A percentile compares a stretch with the other conserved stretches of the same genome.
These are phyloP conservation scores for Drosophila tripunctata DNA, from an alignment of 2,888 invertebrate species.

Conservation along the genomic window DNA sequence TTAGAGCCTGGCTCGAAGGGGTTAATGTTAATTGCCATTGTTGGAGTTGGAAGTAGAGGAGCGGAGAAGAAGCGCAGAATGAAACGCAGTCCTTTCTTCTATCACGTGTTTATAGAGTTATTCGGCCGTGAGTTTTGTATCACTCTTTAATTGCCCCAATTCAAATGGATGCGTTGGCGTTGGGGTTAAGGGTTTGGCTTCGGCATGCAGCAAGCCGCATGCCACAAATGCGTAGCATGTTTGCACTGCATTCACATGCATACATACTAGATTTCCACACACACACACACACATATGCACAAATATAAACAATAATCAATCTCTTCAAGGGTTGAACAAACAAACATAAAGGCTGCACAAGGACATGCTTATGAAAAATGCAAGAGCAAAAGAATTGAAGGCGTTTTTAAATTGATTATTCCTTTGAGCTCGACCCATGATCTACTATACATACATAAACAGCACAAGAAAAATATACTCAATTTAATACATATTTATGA, in stretches of 20 bases:
- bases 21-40: conserved; percentile 70
- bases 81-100: conserved; percentile 27
- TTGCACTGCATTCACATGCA: conserved; percentile 70
- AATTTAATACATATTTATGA: conserved; percentile 78
- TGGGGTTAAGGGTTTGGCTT: too few relatives aligned
- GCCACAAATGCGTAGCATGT: conserved; percentile 57
- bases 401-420: conserved; percentile 80
- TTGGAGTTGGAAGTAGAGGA: conserved; percentile 18
- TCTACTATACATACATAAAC: too few relatives aligned
- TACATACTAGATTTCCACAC: conserved; percentile 30
- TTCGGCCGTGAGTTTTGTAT: conserved; percentile 62
- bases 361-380: conserved; percentile 71
- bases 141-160: conserved; percentile 81
- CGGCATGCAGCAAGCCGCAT: conserved; percentile 42
- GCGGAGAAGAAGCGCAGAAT: conserved; percentile 17
- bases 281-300: conserved; percentile 47
- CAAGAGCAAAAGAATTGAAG: conserved; percentile 55
- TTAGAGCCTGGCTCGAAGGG: conserved; percentile 53
- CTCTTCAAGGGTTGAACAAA: conserved; percentile 80
- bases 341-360: conserved; percentile 68
- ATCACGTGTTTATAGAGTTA: conserved; percentile 68
- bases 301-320: conserved; percentile 82
- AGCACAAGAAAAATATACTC: conserved; percentile 20
- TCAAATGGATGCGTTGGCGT: conserved; percentile 66
- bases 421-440: conserved; percentile 47